Evolutionary conservation across 2,888 invertebrate species (phyloP), one percentile per base, ranked within the genome.

Genomic region (Mycalesis mineus): DNA sequence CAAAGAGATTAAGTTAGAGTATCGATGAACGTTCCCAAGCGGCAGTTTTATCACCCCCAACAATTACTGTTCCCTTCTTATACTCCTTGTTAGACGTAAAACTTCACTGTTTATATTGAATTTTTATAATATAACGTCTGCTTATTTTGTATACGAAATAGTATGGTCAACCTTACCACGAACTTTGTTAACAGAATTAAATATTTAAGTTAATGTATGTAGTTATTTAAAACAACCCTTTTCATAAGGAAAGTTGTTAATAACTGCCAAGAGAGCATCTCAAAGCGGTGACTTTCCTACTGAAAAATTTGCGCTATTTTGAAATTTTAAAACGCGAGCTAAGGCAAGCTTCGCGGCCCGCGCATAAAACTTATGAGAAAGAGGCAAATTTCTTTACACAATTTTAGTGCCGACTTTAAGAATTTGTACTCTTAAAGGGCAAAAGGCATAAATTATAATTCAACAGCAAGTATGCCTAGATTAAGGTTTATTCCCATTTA

Each of bases 241-340:
- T 28, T 14, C 14, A 28, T 9, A n/a, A 28, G 22, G 22, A 28
- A 39, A 13, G 13, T 13, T 36, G 22, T 39, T 39, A 49, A 39
- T 39, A 49, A 28, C 37, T 15, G 37, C 13, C 17, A 37, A 13
- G 28, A 28, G 37, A 37, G 8, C n/a, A 37, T 49, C 13, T 49
- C 49, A 36, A 41, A 41, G 36, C 17, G 7, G 14, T 36, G 33
- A 33, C 33, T 48, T 44, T 2, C 7, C 8, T 28, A 13, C 37
- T 49, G 37, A 49, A 48, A 48, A 36, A 49, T 49, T 49, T 13
- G 22, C 37, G 22, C 22, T 49, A 39, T 13, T 17, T 49, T 36
- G 17, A 49, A 49, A 22, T 49, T 36, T 49, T 49, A 49, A 49
- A 49, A 11, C 36, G 36, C 15, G 13, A 37, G 37, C 7, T n/a